Evolutionary conservation across 1,140 invertebrate genomes (phyloP).

Genomic region (Solenopsis fugax): DNA sequence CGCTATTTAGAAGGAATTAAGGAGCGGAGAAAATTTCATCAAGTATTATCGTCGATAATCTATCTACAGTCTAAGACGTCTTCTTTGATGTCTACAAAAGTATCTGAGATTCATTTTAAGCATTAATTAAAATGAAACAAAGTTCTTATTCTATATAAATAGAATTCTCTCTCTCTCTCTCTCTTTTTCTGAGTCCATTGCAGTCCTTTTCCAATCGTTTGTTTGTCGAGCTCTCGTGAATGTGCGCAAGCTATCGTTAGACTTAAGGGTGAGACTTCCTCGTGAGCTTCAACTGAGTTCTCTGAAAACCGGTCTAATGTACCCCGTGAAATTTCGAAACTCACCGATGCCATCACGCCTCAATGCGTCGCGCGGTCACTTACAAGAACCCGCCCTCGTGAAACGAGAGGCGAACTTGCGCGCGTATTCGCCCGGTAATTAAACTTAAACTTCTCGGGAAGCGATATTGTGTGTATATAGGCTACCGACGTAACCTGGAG

Average conservation of each 20-base stretch:
- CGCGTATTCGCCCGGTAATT: conserved; percentile 65
- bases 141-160: neutral
- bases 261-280: neutral
- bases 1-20: neutral
- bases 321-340: conserved; percentile 54
- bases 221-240: neutral
- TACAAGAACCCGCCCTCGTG: conserved; percentile 50
- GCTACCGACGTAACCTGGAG: neutral
- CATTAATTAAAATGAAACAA: neutral
- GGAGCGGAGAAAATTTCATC: neutral
- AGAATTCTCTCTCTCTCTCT: neutral
- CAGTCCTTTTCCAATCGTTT: neutral
- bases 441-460: conserved; percentile 73
- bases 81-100: neutral
- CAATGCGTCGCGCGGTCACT: conserved; percentile 67
- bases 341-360: conserved; percentile 15
- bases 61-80: neutral
- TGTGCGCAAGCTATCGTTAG: neutral
- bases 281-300: conserved; percentile 22
- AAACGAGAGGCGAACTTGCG: conserved; percentile 48
- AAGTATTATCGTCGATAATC: neutral
- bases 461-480: conserved; percentile 51
- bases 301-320: conserved; percentile 55
- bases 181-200: neutral
- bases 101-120: neutral